Conservation (phyloP, 1,140 invertebrate genomes). For the Rhagoletis zephyria region DNA sequence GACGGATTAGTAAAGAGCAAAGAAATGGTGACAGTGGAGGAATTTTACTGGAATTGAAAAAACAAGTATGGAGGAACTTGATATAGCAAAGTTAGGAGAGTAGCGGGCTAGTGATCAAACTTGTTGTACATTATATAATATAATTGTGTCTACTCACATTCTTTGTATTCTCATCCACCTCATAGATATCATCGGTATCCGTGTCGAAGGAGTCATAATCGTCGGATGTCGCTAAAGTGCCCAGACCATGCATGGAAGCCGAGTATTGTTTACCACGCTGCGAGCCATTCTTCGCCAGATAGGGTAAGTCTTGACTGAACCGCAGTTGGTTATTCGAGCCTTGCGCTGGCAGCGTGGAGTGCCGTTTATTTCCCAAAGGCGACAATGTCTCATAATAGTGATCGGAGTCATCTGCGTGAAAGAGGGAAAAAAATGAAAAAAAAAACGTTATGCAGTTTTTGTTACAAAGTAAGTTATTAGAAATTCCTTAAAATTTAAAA, state of each 20-base stretch:
- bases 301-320: conserved; percentile 54
- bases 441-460: background rate
- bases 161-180: conserved; percentile 73
- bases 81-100: too few relatives aligned
- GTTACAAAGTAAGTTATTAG: background rate
- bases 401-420: conserved; percentile 75
- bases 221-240: conserved; percentile 67
- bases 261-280: conserved; percentile 64
- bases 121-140: too few relatives aligned
- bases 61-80: too few relatives aligned
- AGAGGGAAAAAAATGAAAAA: background rate
- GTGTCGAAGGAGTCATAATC: conserved; percentile 80
- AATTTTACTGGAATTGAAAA: background rate
- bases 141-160: conserved; percentile 60
- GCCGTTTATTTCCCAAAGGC: conserved; percentile 67
- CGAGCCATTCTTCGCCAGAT: conserved; percentile 54
- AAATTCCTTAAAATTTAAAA: background rate
- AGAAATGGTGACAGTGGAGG: too few relatives aligned
- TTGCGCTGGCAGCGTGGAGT: conserved; percentile 62
- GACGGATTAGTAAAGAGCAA: too few relatives aligned
- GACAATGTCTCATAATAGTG: conserved; percentile 78
- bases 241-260: conserved; percentile 63
- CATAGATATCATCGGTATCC: conserved; percentile 76
- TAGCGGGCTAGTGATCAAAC: too few relatives aligned
- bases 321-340: conserved; percentile 60